Evolutionary conservation across 2,888 invertebrate species (phyloP).

Genomic region (Halictus quadricinctus): DNA sequence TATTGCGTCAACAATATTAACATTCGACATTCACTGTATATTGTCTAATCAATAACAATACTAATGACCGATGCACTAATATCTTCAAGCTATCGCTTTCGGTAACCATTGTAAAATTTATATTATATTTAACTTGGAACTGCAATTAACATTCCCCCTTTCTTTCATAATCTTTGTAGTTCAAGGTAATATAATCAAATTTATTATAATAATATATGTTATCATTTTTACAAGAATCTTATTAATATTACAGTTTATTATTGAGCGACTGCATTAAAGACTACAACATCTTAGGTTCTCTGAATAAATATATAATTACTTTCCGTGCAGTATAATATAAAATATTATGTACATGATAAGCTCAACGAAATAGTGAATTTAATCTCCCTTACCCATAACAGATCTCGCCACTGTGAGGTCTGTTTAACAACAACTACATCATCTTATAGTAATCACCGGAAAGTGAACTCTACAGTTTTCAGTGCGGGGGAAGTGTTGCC

Average conservation of each 20-base stretch:
- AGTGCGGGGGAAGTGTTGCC: background rate
- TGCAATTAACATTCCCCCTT: slow-evolving; percentile 47
- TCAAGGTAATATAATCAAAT: slow-evolving; percentile 44
- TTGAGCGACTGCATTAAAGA: slow-evolving; percentile 56
- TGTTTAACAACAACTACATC: slow-evolving; percentile 26
- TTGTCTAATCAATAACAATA: slow-evolving; percentile 24
- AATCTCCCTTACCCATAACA: slow-evolving; percentile 35
- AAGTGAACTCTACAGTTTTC: slow-evolving; percentile 15
- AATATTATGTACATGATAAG: slow-evolving; percentile 64
- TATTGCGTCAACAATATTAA: slow-evolving; percentile 25
- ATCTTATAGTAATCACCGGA: slow-evolving; percentile 4
- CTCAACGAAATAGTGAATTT: slow-evolving; percentile 55
- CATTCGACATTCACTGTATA: slow-evolving; percentile 29
- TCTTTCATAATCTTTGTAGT: slow-evolving; percentile 39
- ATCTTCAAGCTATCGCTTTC: slow-evolving; percentile 32
- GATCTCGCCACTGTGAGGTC: slow-evolving; percentile 2
- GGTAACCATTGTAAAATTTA: slow-evolving; percentile 26
- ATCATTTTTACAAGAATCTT: slow-evolving; percentile 50
- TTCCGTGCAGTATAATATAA: slow-evolving; percentile 50
- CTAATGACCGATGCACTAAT: slow-evolving; percentile 21
- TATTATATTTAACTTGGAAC: slow-evolving; percentile 37
- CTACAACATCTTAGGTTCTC: slow-evolving; percentile 52
- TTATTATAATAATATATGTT: slow-evolving; percentile 41
- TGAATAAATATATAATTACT: slow-evolving; percentile 50
- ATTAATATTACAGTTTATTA: slow-evolving; percentile 60